Evolutionary conservation across 2,888 invertebrate species (phyloP).

Genomic region (Lacanobia oleracea): DNA sequence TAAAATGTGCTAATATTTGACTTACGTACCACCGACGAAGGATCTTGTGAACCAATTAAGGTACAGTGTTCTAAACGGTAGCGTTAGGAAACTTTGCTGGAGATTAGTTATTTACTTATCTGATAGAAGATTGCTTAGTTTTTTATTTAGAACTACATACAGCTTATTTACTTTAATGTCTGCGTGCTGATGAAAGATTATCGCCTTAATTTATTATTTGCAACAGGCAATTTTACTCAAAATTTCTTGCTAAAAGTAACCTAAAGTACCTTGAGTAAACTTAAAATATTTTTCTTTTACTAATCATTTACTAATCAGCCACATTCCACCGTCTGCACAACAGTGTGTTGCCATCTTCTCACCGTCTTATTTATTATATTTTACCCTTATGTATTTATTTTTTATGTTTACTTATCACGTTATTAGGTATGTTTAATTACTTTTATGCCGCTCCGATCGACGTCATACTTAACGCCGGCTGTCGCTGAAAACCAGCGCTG

Average conservation of each 20-base stretch:
- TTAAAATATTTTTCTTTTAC: neutral
- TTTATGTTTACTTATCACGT: no score
- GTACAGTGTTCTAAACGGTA: constrained; percentile 44
- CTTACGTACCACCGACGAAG: constrained; percentile 79
- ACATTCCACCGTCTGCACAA: no score
- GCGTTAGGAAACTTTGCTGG: neutral
- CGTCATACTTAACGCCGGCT: no score
- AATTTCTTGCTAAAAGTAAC: neutral
- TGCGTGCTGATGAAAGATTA: neutral
- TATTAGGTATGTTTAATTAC: no score
- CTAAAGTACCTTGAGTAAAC: neutral
- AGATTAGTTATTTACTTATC: constrained; percentile 34
- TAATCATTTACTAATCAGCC: no score
- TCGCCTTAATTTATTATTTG: no score
- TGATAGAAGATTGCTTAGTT: constrained; percentile 10
- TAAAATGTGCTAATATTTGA: constrained; percentile 87
- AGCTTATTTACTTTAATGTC: neutral
- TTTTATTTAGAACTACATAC: neutral
- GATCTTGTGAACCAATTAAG: constrained; percentile 75
- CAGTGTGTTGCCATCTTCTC: no score
- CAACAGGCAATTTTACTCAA: no score
- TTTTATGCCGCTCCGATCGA: no score
- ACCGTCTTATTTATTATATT: no score
- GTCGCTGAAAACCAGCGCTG: no score
- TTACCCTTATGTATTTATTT: no score